Base-by-base conservation (phyloP, 2,888 invertebrate species). In the Hylaea fasciaria region DNA sequence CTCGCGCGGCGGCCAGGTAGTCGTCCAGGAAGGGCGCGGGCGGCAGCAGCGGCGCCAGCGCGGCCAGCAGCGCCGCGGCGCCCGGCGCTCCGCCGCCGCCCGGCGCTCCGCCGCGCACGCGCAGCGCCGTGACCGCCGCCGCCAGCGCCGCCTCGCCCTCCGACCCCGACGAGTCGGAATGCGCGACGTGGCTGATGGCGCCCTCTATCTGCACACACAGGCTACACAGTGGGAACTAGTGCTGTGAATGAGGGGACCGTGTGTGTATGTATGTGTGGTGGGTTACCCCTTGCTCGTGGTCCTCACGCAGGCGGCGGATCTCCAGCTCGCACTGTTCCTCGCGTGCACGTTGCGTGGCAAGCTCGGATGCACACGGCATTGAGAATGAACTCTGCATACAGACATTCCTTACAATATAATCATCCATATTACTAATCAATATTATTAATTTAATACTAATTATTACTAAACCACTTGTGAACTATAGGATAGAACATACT, bases 321-420 rank as follows among this genome's bases (percentile, higher is more conserved):
- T 72, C 72, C 0, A 58, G 68, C 68, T 77, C 76, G 57, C 74
- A 72, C 17, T 63, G 66, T 14, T 51, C 64, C 57, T 75, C 81
- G 52, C 79, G 78, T 57, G 74, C 79, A 47, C 82, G 78, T 67
- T 73, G 66, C 59, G 62, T 44, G 12, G 80, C 81, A 49, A 84
- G 37, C 65, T 61, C 72, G n/a, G 72, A 76, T 1, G 83, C 82
- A 12, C 74, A 66, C 13, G 85, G 82, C 80, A 83, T 83, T 28
- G 52, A 64, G 63, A 80, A 76, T 28, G 47, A 52, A 2, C 70
- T 72, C 79, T 81, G 48, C 44, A 22, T 0, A 40, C 40, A 14
- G 1, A 17, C 41, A n/a, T n/a, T n/a, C 41, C 1, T 16, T 9
- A 10, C 16, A 0, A 16, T 8, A 10, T 10, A n/a, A 10, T 37